phyloP scores from a whole-genome alignment of 1,140 invertebrate species.

The Caerostris extrusa region DNA sequence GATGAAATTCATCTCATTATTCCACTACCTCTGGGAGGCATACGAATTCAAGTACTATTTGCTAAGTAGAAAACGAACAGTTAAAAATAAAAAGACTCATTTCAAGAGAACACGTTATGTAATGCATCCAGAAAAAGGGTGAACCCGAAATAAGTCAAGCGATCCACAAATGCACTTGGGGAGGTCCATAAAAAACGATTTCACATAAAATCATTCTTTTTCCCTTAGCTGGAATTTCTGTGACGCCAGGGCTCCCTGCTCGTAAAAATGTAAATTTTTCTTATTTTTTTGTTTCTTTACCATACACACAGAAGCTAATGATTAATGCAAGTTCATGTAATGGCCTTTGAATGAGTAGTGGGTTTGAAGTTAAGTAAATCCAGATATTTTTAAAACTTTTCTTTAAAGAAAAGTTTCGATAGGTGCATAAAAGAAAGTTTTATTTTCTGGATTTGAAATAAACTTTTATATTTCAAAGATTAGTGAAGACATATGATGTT shows the following conservation, averaged over 20 bases:
- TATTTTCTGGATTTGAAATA: not conserved
- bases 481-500: too few species aligned
- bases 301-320: not conserved
- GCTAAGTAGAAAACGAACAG: not conserved
- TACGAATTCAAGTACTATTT: not conserved
- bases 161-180: not conserved
- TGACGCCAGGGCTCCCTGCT: not conserved
- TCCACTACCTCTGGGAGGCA: not conserved
- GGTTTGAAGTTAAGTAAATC: not conserved
- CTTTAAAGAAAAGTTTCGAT: not conserved
- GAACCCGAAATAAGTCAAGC: not conserved
- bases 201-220: constrained; percentile 1
- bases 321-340: constrained; percentile 32
- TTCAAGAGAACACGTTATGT: not conserved
- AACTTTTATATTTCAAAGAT: not conserved
- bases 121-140: not conserved
- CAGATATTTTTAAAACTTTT: not conserved
- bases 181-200: constrained; percentile 19
- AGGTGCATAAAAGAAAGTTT: not conserved
- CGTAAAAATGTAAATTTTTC: constrained; percentile 54
- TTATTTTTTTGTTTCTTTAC: not conserved
- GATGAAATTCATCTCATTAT: not conserved
- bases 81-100: not conserved
- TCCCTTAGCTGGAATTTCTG: not conserved
- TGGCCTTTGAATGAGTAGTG: constrained; percentile 9